A percentile compares a stretch with the other conserved stretches of the same genome.
Evolutionary conservation across 2,888 invertebrate genomes (phyloP).

Genomic region (Aleiodes alternator): DNA sequence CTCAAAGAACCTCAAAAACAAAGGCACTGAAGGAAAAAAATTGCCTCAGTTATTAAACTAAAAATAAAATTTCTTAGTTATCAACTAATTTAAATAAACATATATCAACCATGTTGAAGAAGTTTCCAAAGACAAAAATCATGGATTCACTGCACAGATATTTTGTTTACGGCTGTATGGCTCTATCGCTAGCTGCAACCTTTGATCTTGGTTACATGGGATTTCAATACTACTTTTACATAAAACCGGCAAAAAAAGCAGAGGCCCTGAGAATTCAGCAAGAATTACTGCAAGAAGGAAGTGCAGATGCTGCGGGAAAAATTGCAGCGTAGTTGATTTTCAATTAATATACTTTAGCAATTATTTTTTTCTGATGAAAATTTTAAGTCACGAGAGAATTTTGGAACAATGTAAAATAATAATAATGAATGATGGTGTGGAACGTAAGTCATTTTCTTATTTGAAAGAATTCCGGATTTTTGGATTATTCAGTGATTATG

Average conservation of each 20-base stretch:
- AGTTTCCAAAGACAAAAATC: conserved; percentile 60
- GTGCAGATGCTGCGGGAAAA: conserved; percentile 1
- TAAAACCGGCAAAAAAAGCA: conserved; percentile 71
- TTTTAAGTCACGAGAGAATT: neutral
- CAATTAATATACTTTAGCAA: no score
- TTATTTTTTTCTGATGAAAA: neutral
- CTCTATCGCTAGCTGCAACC: conserved; percentile 74
- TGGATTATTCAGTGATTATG: no score
- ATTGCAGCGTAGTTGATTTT: neutral
- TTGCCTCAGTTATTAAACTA: no score
- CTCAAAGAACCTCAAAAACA: neutral
- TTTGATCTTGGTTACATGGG: conserved; percentile 73
- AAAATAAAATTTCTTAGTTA: neutral
- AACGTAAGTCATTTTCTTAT: neutral
- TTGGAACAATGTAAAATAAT: neutral
- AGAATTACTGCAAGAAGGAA: conserved; percentile 77
- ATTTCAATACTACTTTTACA: conserved; percentile 76
- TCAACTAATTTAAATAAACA: neutral
- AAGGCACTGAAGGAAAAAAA: neutral
- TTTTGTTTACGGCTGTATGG: conserved; percentile 76
- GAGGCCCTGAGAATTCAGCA: conserved; percentile 73
- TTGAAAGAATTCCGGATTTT: neutral
- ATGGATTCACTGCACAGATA: conserved; percentile 77
- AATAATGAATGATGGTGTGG: neutral
- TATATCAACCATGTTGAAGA: conserved; percentile 5